Base-by-base conservation (phyloP, 2,797 vertebrate genomes). In the Podarcis siculus region DNA sequence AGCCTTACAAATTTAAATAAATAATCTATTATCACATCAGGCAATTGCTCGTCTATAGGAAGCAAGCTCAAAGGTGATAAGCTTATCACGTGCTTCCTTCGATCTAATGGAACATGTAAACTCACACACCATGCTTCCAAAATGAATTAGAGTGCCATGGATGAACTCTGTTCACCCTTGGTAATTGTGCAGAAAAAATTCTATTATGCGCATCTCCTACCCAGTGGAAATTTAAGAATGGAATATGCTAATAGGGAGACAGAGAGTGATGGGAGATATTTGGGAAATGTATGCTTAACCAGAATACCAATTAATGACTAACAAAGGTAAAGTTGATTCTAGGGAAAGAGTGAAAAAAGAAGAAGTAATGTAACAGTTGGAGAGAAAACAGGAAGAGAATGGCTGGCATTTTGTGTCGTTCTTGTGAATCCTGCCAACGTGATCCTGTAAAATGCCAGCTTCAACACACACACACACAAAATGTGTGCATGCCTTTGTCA, bases 231-330 rank as follows among this genome's bases (percentile, higher is more conserved):
- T 42, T 23, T n/a, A 35, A 85, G 42, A 79, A 86, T 69, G 42
- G 23, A n/a, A 67, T 45, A 35, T 17, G 1, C 39, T 78, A 86
- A 67, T 15, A 67, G 61, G 39, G 5, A 67, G 39, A 86, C 35
- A 67, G n/a, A 67, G 61, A 86, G 30, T 86, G 75, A 66, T 67
- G 84, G 35, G 19, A 69, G 39, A 86, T 69, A 69, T 23, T 77
- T 30, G 25, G 39, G 35, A 58, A 73, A 79, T 32, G 8, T 69
- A 86, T 79, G 39, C 39, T 9, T 64, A 69, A 55, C 30, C 15
- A 69, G 64, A 79, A 69, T 67, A 35, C 42, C 85, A 69, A 86
- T 86, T 86, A 86, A 64, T 78, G 64, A 67, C 42, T 55, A 69
- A 79, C 83, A 86, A 79, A 86, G 64, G 39, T 5, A 23, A 10